Base-by-base conservation (phyloP, 2,888 invertebrate genomes). In the Apotomis turbidana region DNA sequence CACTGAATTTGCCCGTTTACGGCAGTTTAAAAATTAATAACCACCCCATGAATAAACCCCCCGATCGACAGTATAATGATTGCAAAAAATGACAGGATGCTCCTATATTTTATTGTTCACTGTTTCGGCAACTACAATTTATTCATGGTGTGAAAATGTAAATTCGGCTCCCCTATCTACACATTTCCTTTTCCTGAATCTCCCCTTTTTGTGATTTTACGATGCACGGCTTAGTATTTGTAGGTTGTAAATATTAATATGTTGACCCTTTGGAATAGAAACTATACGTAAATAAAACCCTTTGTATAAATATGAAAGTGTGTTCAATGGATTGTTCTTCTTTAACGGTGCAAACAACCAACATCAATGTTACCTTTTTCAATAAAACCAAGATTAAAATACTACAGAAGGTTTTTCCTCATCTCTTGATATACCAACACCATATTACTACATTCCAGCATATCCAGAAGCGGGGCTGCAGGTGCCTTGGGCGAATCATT, bases 211-310 rank as follows among this genome's bases (percentile, higher is more conserved):
- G 61, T 58, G 71, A 68, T 71, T 71, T 71, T 71, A 68, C 57
- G 61, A 71, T 71, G 71, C 71, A 62, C 61, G 61, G 61, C 61
- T 61, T 71, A 51, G 61, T 68, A 71, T 66, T 67, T 67, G 71
- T 58, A 61, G 41, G 61, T 67, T 71, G 71, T 71, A 71, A 71
- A 71, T 71, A 71, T 71, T 71, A 71, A 71, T 71, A 68, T 57
- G 67, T 62, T 68, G 71, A 68, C 68, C 68, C 57, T 41, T 62
- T 36, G 55, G 60, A 60, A 71, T 66, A 55, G 64, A 54, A 66
- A 61, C 54, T 71, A 60, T 49, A 46, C 41, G 54, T 55, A 41
- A 52, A 41, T 41, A 27, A 41, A 38, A 60, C 44, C 13, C 49
- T 3, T 49, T 9, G 9, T 6, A 41, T 41, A 41, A 6, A 41